Evolutionary conservation across 2,888 invertebrate species (phyloP).

Genomic region (Agriotes lineatus): DNA sequence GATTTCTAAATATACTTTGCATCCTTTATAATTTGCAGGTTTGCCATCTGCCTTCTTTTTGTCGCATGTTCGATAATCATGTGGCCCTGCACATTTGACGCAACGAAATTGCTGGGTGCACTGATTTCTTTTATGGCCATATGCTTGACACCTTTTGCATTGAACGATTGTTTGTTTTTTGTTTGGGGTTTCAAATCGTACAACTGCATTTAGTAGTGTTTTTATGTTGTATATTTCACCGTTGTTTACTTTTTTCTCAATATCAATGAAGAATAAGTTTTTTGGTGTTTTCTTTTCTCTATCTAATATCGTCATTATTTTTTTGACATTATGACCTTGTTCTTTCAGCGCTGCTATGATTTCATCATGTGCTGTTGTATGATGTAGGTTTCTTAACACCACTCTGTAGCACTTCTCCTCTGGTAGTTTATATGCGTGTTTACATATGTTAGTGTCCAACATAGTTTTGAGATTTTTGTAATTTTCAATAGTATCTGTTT

Average conservation of each 20-base stretch:
- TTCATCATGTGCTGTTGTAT: slow-evolving; percentile 14
- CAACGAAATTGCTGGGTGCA: slow-evolving; percentile 23
- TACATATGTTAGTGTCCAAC: slow-evolving; percentile 17
- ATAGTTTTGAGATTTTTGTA: slow-evolving; percentile 12
- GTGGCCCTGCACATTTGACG: slow-evolving; percentile 19
- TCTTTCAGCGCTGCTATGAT: slow-evolving; percentile 25
- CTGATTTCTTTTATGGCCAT: slow-evolving; percentile 1
- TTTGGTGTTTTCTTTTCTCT: slow-evolving; percentile 9
- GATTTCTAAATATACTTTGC: too few species aligned
- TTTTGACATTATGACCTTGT: slow-evolving; percentile 19
- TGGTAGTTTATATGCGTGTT: too few species aligned
- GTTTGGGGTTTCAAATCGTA: slow-evolving; percentile 9
- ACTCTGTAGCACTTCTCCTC: too few species aligned
- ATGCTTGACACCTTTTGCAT: too few species aligned
- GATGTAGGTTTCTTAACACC: slow-evolving; percentile 18
- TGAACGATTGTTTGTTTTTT: too few species aligned
- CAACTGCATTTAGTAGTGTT: slow-evolving; percentile 3
- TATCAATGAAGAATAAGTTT: slow-evolving; percentile 1
- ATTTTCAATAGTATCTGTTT: slow-evolving; percentile 1
- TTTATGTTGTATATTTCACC: too few species aligned
- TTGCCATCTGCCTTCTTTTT: too few species aligned
- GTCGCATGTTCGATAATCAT: too few species aligned
- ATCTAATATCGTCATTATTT: slow-evolving; percentile 20
- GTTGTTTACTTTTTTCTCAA: neutral
- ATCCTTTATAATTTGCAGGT: too few species aligned